phyloP scores from a whole-genome alignment of 35 echinoderm and acorn worm genomes.

The Patiria miniata region DNA sequence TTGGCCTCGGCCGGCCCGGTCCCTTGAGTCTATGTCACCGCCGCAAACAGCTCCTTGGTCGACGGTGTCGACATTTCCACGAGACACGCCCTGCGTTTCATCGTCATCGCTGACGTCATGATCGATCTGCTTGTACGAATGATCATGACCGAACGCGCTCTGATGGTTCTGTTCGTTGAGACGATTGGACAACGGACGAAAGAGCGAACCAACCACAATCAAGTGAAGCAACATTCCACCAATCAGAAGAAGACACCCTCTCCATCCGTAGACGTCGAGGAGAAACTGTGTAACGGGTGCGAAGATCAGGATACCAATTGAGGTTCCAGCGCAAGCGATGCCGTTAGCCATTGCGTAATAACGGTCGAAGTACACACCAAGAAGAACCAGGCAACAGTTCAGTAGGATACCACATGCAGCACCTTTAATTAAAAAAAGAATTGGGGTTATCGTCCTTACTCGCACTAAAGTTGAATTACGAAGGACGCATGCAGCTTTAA shows the following conservation, averaged over 20 bases:
- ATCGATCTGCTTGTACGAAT: not conserved
- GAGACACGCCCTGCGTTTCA: not conserved
- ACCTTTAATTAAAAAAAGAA: too few relatives aligned
- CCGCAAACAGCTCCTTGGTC: not conserved
- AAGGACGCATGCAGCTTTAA: too few relatives aligned
- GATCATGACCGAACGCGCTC: too few relatives aligned
- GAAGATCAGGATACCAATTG: not conserved
- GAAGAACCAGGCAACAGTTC: not conserved
- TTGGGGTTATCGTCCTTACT: too few relatives aligned
- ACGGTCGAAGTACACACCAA: conserved; percentile 17
- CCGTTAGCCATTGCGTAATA: conserved; percentile 8
- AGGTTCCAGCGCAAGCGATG: not conserved
- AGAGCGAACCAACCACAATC: not conserved
- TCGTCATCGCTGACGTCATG: not conserved
- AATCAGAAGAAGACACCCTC: not conserved
- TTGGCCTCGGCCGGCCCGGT: too few relatives aligned
- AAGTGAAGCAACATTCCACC: not conserved
- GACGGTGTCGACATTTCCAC: not conserved
- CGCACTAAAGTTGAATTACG: too few relatives aligned
- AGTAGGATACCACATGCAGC: not conserved
- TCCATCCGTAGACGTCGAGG: conserved; percentile 25
- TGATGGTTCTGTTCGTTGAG: too few relatives aligned
- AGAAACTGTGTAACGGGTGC: conserved; percentile 14
- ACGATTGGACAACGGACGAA: not conserved
- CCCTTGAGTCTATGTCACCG: too few relatives aligned